phyloP scores from a whole-genome alignment of 2,113 vertebrate species.

The Micromys minutus region DNA sequence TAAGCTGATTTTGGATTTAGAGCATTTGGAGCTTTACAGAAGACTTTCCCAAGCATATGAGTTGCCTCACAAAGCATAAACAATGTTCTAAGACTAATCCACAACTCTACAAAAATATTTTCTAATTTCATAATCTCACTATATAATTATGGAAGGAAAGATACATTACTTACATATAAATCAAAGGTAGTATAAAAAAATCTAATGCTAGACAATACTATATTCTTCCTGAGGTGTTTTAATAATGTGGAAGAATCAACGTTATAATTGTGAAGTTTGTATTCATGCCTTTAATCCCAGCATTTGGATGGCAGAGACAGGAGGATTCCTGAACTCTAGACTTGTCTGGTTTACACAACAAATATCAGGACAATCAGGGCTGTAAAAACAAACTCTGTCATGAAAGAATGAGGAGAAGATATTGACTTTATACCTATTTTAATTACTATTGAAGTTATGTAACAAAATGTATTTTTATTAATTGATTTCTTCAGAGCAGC shows the following conservation, averaged over 20 bases:
- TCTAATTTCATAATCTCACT: not conserved
- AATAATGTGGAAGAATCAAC: not conserved
- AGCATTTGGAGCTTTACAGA: not conserved
- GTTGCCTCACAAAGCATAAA: not conserved
- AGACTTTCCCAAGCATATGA: not conserved
- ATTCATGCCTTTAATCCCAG: not conserved
- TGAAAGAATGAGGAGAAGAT: not conserved
- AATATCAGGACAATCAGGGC: not conserved
- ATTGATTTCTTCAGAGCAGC: not conserved
- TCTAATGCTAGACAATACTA: not conserved
- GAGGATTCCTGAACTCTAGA: not conserved
- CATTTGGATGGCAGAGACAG: not conserved
- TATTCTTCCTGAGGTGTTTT: not conserved
- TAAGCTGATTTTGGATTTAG: not conserved
- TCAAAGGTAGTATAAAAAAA: not conserved
- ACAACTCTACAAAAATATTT: not conserved
- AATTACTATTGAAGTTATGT: not conserved
- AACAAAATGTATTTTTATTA: constrained; percentile 1
- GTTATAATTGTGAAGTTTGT: not conserved
- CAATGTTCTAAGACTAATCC: too few species aligned
- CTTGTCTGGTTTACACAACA: not conserved
- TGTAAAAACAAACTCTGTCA: not conserved
- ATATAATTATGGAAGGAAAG: not conserved
- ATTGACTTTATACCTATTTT: not conserved
- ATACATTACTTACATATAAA: not conserved